Percentiles rank a stretch among this genome's conserved stretches.
These are phyloP conservation scores for Chaetura pelagica DNA, from an alignment of 2,113 vertebrate genomes.

Conservation along the genomic window DNA sequence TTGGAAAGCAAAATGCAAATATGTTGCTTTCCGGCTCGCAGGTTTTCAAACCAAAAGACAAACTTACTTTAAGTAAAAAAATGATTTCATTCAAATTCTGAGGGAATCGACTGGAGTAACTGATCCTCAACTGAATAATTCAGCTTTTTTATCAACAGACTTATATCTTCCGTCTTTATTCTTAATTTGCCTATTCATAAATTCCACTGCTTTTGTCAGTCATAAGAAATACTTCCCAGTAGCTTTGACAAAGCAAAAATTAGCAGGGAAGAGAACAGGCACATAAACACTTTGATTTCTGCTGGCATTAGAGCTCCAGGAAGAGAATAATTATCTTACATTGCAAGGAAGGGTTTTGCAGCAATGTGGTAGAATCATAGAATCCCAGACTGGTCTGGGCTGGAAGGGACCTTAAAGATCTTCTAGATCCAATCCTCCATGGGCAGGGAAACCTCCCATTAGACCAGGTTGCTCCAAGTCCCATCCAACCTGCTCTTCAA, in stretches of 20 bases:
- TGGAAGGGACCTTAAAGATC: too few species aligned
- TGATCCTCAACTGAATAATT: constrained; percentile 72
- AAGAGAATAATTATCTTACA: too few species aligned
- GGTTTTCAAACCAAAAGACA: constrained; percentile 63
- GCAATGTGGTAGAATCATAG: background rate
- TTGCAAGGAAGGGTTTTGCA: too few species aligned
- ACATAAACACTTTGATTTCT: background rate
- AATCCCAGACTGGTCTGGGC: too few species aligned
- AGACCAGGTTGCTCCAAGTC: too few species aligned
- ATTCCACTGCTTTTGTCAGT: constrained; percentile 58
- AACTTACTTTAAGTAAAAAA: constrained; percentile 61
- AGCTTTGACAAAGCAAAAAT: constrained; percentile 67
- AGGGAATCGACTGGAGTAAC: constrained; percentile 47
- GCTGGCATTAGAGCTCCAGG: too few species aligned
- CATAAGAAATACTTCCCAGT: constrained; percentile 59
- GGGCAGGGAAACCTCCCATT: too few species aligned
- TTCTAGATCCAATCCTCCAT: too few species aligned
- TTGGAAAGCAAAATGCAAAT: constrained; percentile 71
- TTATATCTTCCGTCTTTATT: constrained; percentile 57
- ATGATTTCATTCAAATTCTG: constrained; percentile 66
- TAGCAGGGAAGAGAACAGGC: constrained; percentile 54
- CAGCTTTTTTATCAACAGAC: constrained; percentile 68
- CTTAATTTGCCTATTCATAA: constrained; percentile 69
- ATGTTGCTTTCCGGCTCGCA: constrained; percentile 56
- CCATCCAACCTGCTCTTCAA: too few species aligned